Base-by-base conservation (phyloP, 2,888 invertebrate species). In the Aspidapion aeneum region DNA sequence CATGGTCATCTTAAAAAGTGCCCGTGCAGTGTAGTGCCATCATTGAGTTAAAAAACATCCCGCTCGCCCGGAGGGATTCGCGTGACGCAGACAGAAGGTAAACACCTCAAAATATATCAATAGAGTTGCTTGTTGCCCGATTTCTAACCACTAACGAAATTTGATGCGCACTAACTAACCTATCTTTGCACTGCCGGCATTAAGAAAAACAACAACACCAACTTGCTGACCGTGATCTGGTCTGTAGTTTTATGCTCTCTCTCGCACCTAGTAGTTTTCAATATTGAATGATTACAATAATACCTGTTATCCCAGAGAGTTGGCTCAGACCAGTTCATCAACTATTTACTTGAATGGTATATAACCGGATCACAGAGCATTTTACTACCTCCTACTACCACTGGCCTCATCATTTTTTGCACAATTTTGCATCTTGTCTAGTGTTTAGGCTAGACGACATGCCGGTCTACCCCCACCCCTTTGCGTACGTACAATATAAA, bases 321-420 rank as follows among this genome's bases (percentile, higher is more conserved):
- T 73, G 77, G 74, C 73, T n/a, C n/a, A 75, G 78, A 79, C 79
- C 78, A 78, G 79, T 79, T 80, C 77, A 76, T 78, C 78, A 76
- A 77, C 77, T 78, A 77, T 75, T 77, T 75, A 12, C 12, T 77
- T 78, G 78, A 79, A 78, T 78, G 77, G 77, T 35, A 35, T 35
- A 35, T n/a, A 35, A 35, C 35, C 35, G 35, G 35, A 3, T 35
- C 35, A 12, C 35, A 35, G 12, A 35, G 35, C 35, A 3, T 12
- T 12, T 12, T 7, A 35, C 35, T 35, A 35, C 35, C 35, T 35
- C 35, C 35, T 35, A 35, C 35, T 35, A 35, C 35, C 35, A 35
- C 35, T 35, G 35, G 12, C 3, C 35, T 35, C 3, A 3, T 35
- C 35, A 35, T 35, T n/a, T n/a, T n/a, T n/a, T n/a, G n/a, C n/a